phyloP scores from a whole-genome alignment of 2,797 vertebrate species.

The Gallinago stenura region DNA sequence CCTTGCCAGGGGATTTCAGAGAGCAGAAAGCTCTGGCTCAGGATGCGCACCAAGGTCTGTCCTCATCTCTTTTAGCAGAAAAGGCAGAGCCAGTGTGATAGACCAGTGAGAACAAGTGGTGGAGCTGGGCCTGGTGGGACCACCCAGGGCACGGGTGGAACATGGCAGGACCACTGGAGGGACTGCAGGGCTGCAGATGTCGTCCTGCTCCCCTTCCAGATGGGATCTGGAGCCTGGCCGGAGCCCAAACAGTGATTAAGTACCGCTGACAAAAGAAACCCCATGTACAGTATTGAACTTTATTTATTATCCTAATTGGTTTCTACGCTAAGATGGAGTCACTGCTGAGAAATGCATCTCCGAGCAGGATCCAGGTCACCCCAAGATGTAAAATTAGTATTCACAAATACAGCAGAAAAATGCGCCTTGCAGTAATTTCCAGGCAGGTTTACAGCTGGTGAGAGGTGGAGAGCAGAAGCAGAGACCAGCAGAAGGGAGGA shows the following conservation, averaged over 20 bases:
- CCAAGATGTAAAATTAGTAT: neutral
- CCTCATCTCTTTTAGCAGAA: neutral
- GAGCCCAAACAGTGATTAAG: neutral
- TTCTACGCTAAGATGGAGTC: neutral
- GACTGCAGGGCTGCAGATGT: neutral
- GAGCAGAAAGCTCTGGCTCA: neutral
- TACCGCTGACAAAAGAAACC: neutral
- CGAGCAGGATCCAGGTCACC: neutral
- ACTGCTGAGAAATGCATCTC: neutral
- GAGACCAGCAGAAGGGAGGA: neutral
- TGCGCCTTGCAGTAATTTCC: neutral
- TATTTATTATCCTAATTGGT: neutral
- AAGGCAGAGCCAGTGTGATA: neutral
- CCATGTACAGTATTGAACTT: neutral
- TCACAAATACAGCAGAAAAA: neutral
- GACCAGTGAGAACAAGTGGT: neutral
- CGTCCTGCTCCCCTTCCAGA: neutral
- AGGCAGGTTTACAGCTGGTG: neutral
- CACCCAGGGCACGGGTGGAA: neutral
- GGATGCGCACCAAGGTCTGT: neutral
- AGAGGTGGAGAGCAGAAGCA: neutral
- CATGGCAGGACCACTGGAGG: accelerated
- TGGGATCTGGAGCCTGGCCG: neutral
- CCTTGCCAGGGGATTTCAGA: neutral
- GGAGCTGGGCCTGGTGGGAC: accelerated